A percentile compares a stretch with the other conserved stretches of the same genome.
Evolutionary conservation across 1,140 invertebrate species (phyloP).

Genomic region (Drosophila truncata): DNA sequence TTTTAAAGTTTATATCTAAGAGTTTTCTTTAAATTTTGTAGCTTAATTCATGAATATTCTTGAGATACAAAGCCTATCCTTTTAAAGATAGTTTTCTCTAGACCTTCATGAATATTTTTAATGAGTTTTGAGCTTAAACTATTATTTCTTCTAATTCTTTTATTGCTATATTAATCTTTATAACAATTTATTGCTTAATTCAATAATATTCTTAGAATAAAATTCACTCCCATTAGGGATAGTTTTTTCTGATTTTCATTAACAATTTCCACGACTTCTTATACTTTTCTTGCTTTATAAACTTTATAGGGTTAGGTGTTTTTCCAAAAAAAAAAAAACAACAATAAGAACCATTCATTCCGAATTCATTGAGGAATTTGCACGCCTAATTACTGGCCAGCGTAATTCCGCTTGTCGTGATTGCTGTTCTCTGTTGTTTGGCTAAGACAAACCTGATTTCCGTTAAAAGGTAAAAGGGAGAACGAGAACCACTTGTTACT

Average conservation of each 20-base stretch:
- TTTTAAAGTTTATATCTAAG: too few species aligned
- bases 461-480: conserved; percentile 28
- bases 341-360: conserved; percentile 3
- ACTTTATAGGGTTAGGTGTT: too few species aligned
- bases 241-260: too few species aligned
- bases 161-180: too few species aligned
- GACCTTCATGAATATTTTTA: not conserved
- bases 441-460: conserved; percentile 41
- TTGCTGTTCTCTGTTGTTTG: conserved; percentile 11
- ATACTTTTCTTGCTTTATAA: not conserved
- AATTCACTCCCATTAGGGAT: too few species aligned
- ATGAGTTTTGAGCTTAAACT: not conserved
- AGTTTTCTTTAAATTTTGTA: not conserved
- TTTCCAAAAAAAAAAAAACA: not conserved
- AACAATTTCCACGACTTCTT: too few species aligned
- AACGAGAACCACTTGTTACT: conserved; percentile 79
- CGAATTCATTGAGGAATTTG: conserved; percentile 60
- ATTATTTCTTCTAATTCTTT: not conserved
- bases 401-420: conserved; percentile 15
- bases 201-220: too few species aligned
- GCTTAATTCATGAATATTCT: not conserved
- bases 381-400: conserved; percentile 70
- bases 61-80: not conserved
- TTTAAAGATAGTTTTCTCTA: not conserved
- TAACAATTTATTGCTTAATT: too few species aligned